Conservation (phyloP, 2,113 vertebrate species). For the Takifugu bimaculatus region DNA sequence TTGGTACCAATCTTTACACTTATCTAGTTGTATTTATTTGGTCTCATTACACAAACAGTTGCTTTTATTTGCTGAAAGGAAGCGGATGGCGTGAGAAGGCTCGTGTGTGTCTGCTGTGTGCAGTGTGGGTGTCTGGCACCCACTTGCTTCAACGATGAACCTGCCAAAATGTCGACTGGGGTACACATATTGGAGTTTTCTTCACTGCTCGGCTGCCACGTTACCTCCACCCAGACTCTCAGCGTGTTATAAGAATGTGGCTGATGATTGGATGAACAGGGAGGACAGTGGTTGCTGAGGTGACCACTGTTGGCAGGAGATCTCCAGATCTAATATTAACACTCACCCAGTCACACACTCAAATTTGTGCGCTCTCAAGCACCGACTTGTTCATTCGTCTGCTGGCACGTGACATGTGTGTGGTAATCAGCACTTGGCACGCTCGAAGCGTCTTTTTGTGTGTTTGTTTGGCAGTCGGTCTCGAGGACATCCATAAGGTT, state of each 20-base stretch:
- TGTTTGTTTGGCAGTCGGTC: constrained; percentile 37
- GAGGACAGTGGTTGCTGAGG: constrained; percentile 25
- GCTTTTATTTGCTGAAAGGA: constrained; percentile 7
- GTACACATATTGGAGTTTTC: constrained; percentile 26
- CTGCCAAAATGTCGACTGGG: constrained; percentile 37
- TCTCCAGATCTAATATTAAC: constrained; percentile 15
- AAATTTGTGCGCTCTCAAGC: constrained; percentile 14
- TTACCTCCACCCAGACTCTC: constrained; percentile 8
- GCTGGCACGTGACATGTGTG: constrained; percentile 47
- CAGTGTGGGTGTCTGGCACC: constrained; percentile 28
- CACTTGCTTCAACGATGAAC: constrained; percentile 19
- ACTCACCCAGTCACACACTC: background rate
- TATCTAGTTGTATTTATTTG: constrained; percentile 28
- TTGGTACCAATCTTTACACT: constrained; percentile 1
- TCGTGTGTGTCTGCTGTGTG: constrained; percentile 12
- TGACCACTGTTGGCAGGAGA: constrained; percentile 40
- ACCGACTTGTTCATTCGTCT: constrained; percentile 32
- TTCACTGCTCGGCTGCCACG: constrained; percentile 25
- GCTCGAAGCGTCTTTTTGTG: constrained; percentile 1
- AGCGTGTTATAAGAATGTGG: constrained; percentile 42
- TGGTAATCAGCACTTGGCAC: constrained; percentile 54
- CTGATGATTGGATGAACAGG: constrained; percentile 45
- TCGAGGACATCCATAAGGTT: constrained; percentile 46
- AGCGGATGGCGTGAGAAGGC: constrained; percentile 20
- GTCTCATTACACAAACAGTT: constrained; percentile 24